phyloP scores from a whole-genome alignment of 2,888 invertebrate genomes.

The Ectropis crepuscularia region DNA sequence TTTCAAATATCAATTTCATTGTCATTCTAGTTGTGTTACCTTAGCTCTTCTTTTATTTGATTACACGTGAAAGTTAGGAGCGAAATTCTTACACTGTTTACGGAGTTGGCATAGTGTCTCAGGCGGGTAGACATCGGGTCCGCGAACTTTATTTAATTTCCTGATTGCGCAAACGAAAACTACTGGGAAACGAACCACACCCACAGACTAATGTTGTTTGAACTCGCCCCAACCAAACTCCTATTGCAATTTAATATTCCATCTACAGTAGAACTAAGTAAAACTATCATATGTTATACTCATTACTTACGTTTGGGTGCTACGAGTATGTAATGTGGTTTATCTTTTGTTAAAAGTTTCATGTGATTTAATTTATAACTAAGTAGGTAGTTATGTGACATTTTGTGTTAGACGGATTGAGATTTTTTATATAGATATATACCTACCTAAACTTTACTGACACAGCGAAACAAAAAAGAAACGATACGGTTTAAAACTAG shows the following conservation, averaged over 20 bases:
- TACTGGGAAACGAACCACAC: constrained; percentile 53
- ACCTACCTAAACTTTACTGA: too few species aligned
- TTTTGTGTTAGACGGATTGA: too few species aligned
- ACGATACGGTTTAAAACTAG: too few species aligned
- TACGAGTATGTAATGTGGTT: too few species aligned
- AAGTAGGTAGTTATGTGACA: too few species aligned
- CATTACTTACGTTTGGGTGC: too few species aligned
- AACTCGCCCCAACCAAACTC: constrained; percentile 42
- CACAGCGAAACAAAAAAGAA: too few species aligned
- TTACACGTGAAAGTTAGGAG: constrained; percentile 34
- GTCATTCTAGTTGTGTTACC: too few species aligned
- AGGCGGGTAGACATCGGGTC: constrained; percentile 46
- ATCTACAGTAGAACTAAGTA: constrained; percentile 23
- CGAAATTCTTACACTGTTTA: constrained; percentile 24
- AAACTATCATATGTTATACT: background rate
- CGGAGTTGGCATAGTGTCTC: constrained; percentile 26
- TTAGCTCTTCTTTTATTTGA: constrained; percentile 21
- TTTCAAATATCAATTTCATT: too few species aligned
- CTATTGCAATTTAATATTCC: constrained; percentile 57
- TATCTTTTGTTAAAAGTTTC: too few species aligned
- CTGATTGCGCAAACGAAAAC: constrained; percentile 68
- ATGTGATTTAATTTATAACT: too few species aligned
- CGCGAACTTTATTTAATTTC: constrained; percentile 70
- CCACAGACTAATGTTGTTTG: constrained; percentile 55
- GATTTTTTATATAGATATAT: too few species aligned